Percentiles rank a stretch among this genome's conserved stretches.
Conservation (phyloP, 2,888 invertebrate species). For the Euplexia lucipara region DNA sequence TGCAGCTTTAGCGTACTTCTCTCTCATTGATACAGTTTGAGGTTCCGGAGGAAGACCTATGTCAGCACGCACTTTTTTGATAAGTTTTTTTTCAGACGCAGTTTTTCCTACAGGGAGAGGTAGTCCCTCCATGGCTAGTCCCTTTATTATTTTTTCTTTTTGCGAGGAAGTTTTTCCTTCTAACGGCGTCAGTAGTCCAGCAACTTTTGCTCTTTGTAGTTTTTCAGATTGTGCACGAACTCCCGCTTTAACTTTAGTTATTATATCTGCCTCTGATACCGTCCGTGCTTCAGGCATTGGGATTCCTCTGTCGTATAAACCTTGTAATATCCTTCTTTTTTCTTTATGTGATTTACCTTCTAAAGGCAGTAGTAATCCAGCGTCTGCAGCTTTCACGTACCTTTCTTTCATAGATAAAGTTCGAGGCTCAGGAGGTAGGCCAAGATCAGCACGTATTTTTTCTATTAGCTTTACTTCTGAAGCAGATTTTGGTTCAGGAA, state of each 20-base stretch:
- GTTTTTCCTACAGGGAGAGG: constrained; percentile 1
- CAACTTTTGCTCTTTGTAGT: constrained; percentile 2
- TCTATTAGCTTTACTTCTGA: neutral
- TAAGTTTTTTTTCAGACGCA: neutral
- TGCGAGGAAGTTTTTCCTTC: neutral
- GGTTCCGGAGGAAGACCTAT: constrained; percentile 6
- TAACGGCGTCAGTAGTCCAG: constrained; percentile 2
- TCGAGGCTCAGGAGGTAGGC: constrained; percentile 4
- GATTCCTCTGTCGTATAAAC: constrained; percentile 1
- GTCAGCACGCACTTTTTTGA: neutral
- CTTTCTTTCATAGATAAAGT: neutral
- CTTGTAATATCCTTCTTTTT: neutral
- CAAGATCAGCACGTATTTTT: neutral
- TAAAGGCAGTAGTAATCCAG: neutral
- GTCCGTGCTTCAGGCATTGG: constrained; percentile 8
- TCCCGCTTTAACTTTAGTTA: neutral
- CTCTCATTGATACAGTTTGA: neutral
- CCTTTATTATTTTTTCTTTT: neutral
- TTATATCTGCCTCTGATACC: neutral
- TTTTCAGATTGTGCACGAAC: neutral
- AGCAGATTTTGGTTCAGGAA: neutral
- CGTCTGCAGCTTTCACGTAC: neutral
- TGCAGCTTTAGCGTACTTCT: neutral
- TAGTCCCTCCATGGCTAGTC: neutral
- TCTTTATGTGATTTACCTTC: neutral